Evolutionary conservation across 2,797 vertebrate genomes (phyloP).

Genomic region (Eleutherodactylus coqui): DNA sequence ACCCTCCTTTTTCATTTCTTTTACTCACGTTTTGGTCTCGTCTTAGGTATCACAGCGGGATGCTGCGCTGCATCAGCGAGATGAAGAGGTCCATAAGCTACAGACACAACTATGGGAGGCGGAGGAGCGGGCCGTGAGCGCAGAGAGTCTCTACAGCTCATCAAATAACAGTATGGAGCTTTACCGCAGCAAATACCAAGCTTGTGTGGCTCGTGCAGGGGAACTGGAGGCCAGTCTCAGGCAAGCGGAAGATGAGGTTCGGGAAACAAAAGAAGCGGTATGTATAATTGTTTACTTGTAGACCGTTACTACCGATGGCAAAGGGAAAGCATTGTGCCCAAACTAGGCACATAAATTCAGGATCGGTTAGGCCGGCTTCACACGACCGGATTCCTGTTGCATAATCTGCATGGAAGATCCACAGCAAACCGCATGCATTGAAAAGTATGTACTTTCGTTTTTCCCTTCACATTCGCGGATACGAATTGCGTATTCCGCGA

Average conservation of each 20-base stretch:
- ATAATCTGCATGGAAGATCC: no score
- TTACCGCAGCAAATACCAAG: constrained; percentile 75
- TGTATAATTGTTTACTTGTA: constrained; percentile 7
- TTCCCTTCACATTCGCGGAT: no score
- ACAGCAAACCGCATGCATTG: no score
- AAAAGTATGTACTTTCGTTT: no score
- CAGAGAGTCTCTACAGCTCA: constrained; percentile 69
- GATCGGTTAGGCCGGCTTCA: no score
- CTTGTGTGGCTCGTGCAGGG: constrained; percentile 70
- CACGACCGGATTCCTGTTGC: no score
- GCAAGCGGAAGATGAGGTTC: constrained; percentile 71
- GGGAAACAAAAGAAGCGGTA: constrained; percentile 73
- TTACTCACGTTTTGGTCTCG: background rate
- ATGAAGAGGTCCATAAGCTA: constrained; percentile 66
- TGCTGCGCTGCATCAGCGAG: constrained; percentile 68
- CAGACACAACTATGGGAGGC: constrained; percentile 69
- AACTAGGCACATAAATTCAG: background rate
- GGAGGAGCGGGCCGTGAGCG: constrained; percentile 68
- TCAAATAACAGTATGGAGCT: constrained; percentile 73
- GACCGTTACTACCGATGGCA: background rate
- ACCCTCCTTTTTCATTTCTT: no score
- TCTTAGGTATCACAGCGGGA: constrained; percentile 73
- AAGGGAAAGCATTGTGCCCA: background rate
- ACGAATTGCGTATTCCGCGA: no score
- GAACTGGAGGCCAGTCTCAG: constrained; percentile 73